Evolutionary conservation across 2,888 invertebrate genomes (phyloP).

Genomic region (Gerris lacustris): DNA sequence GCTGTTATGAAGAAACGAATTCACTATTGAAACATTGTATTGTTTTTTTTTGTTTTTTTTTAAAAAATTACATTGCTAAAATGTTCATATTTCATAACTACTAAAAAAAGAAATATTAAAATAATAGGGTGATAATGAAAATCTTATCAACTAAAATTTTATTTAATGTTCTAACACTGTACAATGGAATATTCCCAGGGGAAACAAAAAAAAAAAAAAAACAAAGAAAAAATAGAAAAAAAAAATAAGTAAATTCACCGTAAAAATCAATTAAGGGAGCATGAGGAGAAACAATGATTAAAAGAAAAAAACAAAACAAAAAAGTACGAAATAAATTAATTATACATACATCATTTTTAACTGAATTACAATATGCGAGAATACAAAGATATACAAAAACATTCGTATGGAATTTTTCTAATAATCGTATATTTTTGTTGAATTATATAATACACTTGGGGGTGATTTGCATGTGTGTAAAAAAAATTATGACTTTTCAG

Average conservation of each 20-base stretch:
- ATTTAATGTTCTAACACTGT: constrained; percentile 30
- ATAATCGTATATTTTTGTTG: not conserved
- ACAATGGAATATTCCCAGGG: constrained; percentile 27
- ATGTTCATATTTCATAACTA: too few species aligned
- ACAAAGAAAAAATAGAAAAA: not conserved
- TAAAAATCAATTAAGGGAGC: not conserved
- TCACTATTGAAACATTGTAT: too few species aligned
- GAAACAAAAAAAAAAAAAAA: not conserved
- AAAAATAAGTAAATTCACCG: not conserved
- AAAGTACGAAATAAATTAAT: constrained; percentile 4
- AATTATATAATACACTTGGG: not conserved
- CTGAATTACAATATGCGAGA: not conserved
- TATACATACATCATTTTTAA: not conserved
- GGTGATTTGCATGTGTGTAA: not conserved
- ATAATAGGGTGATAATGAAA: not conserved
- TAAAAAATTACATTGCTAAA: too few species aligned
- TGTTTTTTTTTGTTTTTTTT: too few species aligned
- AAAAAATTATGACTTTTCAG: not conserved
- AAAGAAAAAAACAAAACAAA: constrained; percentile 6
- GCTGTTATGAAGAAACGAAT: too few species aligned
- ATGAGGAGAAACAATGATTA: not conserved
- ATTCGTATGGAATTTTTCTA: not conserved
- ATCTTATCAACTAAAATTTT: constrained; percentile 11
- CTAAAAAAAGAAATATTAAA: too few species aligned
- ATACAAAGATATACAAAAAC: constrained; percentile 5